Base-by-base conservation (phyloP, 2,113 vertebrate species). In the Candoia aspera region DNA sequence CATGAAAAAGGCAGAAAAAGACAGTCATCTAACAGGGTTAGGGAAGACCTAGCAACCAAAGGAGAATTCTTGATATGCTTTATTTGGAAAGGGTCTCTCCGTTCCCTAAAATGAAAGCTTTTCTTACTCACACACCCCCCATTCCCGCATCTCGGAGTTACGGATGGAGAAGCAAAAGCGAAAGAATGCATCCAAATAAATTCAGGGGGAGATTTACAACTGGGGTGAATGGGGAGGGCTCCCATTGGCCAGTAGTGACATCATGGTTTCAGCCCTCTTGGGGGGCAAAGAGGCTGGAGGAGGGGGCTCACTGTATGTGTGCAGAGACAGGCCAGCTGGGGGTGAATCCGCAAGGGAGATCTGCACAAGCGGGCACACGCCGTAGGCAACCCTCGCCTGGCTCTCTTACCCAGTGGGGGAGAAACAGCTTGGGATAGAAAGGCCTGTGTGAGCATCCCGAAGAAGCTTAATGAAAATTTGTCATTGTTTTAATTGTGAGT, bases 221-320 rank as follows among this genome's bases (percentile, higher is more conserved):
- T 33, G 6, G 57, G 90, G 42, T 46, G 8, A n/a, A 62, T 13
- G 8, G 83, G 0, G 26, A n/a, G 42, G 55, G 1, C 21, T 33
- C 55, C 6, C 8, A 91, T 62, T 91, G 90, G 90, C 90, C 21
- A 29, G 79, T 21, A 33, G 29, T 91, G 90, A 85, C 90, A 62
- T 91, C 90, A 91, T 53, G 1, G 10, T 24, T 53, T 4, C 17
- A 85, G 46, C 26, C 42, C 57, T 5, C 5, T 10, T 0, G 42
- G 86, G 58, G 55, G 55, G 60, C 42, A 8, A 73, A 37, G 37
- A 83, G 8, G 26, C 23, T 4, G 60, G 33, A n/a, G 11, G 10
- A 23, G 13, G 23, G 33, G 73, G 5, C 12, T 24, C 19, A n/a
- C 68, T 42, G 37, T 57, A 26, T 59, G 6, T 57, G 33, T 37